Evolutionary conservation across 2,888 invertebrate genomes (phyloP).

Genomic region (Oscheius sp.): DNA sequence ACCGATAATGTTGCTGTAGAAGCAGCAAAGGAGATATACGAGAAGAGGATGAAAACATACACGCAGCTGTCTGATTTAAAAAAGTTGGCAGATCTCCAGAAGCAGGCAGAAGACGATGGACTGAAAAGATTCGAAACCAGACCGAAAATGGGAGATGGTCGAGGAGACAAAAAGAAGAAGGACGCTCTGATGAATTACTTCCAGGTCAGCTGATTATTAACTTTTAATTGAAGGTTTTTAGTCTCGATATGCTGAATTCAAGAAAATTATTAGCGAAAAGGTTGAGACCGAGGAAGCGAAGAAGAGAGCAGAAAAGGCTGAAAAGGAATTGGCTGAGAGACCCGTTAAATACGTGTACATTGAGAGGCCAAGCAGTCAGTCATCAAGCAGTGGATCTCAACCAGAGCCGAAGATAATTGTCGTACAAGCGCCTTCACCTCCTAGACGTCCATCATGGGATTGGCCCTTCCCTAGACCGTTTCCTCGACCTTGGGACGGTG

Average conservation of each 20-base stretch:
- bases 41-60: neutral
- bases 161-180: neutral
- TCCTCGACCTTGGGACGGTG: too few species aligned
- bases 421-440: too few species aligned
- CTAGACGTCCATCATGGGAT: too few species aligned
- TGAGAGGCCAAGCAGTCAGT: too few species aligned
- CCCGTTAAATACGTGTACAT: too few species aligned
- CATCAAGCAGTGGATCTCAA: too few species aligned
- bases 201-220: neutral
- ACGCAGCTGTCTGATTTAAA: neutral
- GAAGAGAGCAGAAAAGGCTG: neutral
- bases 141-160: neutral
- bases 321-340: neutral
- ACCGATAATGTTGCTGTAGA: constrained; percentile 3
- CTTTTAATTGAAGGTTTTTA: neutral
- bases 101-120: neutral
- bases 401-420: too few species aligned
- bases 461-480: too few species aligned
- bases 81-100: neutral
- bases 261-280: constrained; percentile 1
- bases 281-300: neutral
- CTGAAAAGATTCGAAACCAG: neutral
- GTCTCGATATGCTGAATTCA: constrained; percentile 9
- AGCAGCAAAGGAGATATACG: constrained; percentile 15
- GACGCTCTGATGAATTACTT: neutral